A percentile compares a stretch with the other conserved stretches of the same genome.
Conservation (phyloP, 2,797 vertebrate genomes). For the Pseudomugil tenellus region DNA sequence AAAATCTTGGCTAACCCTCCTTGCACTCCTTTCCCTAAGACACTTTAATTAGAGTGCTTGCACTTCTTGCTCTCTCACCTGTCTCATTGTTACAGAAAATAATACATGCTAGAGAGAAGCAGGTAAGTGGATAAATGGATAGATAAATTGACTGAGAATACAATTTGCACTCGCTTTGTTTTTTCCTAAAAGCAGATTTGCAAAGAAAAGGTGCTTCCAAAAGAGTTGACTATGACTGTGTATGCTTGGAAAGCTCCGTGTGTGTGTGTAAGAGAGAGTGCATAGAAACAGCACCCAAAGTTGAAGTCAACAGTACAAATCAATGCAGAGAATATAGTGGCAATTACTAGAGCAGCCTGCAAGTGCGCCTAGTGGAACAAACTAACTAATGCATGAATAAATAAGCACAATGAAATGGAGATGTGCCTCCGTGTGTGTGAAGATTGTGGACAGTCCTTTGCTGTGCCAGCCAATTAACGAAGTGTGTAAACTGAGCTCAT, state of each 20-base stretch:
- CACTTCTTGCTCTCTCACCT: conserved; percentile 57
- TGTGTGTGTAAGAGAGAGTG: conserved; percentile 22
- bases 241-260: neutral
- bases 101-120: conserved; percentile 41
- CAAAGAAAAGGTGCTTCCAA: conserved; percentile 28
- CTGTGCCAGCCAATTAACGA: conserved; percentile 80
- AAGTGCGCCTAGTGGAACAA: conserved; percentile 80
- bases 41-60: conserved; percentile 64
- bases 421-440: conserved; percentile 57
- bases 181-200: conserved; percentile 33
- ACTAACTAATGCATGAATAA: conserved; percentile 83
- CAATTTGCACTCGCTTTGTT: conserved; percentile 52
- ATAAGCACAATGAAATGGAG: conserved; percentile 78
- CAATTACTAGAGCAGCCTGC: conserved; percentile 79
- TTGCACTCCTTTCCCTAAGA: conserved; percentile 19
- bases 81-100: conserved; percentile 58
- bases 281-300: conserved; percentile 14
- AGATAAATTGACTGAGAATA: conserved; percentile 50
- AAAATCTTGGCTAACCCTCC: conserved; percentile 36
- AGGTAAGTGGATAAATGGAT: conserved; percentile 54
- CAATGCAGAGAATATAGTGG: conserved; percentile 83
- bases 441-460: conserved; percentile 65
- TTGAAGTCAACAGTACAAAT: conserved; percentile 70
- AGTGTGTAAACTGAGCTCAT: conserved; percentile 82
- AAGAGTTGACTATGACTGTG: conserved; percentile 8